Evolutionary conservation across 2,113 vertebrate species (phyloP).

Genomic region (Motacilla tschutschensis): DNA sequence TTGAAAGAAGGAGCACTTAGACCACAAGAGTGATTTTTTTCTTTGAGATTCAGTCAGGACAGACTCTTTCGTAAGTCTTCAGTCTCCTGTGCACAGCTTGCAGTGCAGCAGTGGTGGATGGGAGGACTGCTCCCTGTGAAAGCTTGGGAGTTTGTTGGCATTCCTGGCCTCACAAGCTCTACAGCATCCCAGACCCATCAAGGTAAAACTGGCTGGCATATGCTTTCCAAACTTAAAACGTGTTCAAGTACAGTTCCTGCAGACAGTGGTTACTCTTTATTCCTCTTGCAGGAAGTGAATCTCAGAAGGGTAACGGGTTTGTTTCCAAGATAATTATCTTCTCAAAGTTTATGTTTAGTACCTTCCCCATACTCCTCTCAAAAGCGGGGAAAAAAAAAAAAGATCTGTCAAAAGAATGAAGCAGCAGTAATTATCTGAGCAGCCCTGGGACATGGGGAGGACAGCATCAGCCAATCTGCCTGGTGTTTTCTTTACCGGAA

Average conservation of each 20-base stretch:
- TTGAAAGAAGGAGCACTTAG: background rate
- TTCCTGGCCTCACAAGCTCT: background rate
- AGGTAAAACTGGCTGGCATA: background rate
- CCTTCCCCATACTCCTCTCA: background rate
- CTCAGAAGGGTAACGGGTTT: background rate
- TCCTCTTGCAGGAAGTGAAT: background rate
- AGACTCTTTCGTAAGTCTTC: background rate
- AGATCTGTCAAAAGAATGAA: background rate
- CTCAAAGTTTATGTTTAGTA: background rate
- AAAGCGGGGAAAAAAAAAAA: background rate
- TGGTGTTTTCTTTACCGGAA: background rate
- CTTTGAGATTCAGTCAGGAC: background rate
- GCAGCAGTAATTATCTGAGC: background rate
- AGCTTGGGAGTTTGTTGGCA: background rate
- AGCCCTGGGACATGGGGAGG: background rate
- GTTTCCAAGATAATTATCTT: background rate
- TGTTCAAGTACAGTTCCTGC: background rate
- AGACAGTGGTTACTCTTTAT: background rate
- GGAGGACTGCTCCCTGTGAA: background rate
- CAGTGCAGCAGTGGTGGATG: background rate
- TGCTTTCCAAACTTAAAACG: background rate
- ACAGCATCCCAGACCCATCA: background rate
- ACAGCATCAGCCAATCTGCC: background rate
- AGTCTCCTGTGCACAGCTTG: rapidly evolving
- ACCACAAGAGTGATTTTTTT: background rate